Evolutionary conservation across 2,888 invertebrate species (phyloP).

Genomic region (Spodoptera littoralis): DNA sequence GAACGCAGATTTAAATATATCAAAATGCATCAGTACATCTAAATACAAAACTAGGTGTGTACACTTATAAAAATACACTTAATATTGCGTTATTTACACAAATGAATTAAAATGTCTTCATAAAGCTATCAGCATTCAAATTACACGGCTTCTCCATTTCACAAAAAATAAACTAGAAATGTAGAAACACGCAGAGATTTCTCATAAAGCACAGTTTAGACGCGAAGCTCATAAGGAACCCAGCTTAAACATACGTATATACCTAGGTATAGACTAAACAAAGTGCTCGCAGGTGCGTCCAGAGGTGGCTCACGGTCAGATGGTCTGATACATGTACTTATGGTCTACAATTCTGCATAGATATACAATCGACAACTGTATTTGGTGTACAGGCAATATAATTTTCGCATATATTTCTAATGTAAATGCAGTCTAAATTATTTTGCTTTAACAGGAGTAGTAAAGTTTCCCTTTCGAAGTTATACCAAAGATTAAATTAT

Average conservation of each 20-base stretch:
- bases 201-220: slow-evolving; percentile 16
- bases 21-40: too few relatives aligned
- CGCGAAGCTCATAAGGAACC: slow-evolving; percentile 30
- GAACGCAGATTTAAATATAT: too few relatives aligned
- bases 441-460: too few relatives aligned
- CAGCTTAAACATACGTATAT: slow-evolving; percentile 21
- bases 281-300: slow-evolving; percentile 47
- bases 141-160: background rate
- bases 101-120: too few relatives aligned
- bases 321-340: slow-evolving; percentile 56
- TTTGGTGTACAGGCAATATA: slow-evolving; percentile 3
- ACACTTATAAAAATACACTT: too few relatives aligned
- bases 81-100: too few relatives aligned
- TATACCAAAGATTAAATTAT: too few relatives aligned
- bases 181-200: slow-evolving; percentile 19
- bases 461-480: too few relatives aligned
- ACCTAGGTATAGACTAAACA: slow-evolving; percentile 51
- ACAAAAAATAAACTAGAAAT: slow-evolving; percentile 3
- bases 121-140: background rate
- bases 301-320: slow-evolving; percentile 60
- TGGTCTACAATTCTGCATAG: slow-evolving; percentile 2
- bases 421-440: too few relatives aligned
- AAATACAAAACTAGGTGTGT: too few relatives aligned
- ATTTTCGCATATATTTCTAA: background rate
- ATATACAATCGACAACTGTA: too few relatives aligned